Evolutionary conservation across 2,797 vertebrate species (phyloP).

Genomic region (Gastrophryne carolinensis): DNA sequence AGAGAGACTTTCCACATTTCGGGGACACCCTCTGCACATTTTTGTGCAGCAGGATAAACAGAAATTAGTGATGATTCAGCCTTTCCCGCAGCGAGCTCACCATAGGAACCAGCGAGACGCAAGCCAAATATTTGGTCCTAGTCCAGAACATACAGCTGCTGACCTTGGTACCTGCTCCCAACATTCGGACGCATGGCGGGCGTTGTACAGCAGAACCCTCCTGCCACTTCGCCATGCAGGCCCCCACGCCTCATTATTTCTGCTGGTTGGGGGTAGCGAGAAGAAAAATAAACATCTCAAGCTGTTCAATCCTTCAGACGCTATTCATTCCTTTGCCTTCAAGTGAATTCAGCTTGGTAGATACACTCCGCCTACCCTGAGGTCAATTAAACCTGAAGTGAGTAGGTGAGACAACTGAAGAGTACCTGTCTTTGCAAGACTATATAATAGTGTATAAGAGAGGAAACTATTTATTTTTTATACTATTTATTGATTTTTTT

Average conservation of each 20-base stretch:
- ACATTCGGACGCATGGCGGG: not conserved
- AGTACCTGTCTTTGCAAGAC: too few relatives aligned
- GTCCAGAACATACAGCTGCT: slow-evolving; percentile 33
- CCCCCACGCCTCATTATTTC: slow-evolving; percentile 1
- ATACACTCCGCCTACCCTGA: too few relatives aligned
- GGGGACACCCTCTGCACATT: slow-evolving; percentile 28
- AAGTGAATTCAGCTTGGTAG: too few relatives aligned
- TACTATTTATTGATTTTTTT: too few relatives aligned
- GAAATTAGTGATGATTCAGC: not conserved
- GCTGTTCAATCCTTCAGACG: not conserved
- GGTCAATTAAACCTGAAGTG: too few relatives aligned
- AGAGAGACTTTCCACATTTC: not conserved
- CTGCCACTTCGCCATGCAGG: not conserved
- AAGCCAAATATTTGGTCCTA: not conserved
- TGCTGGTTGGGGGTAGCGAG: slow-evolving; percentile 8
- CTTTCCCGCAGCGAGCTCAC: slow-evolving; percentile 18
- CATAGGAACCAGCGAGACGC: not conserved
- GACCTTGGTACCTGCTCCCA: slow-evolving; percentile 35
- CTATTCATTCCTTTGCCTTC: slow-evolving; percentile 5
- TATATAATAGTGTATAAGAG: too few relatives aligned
- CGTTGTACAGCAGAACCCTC: not conserved
- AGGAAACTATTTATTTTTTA: too few relatives aligned
- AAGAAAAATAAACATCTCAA: slow-evolving; percentile 37
- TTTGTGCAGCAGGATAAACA: slow-evolving; percentile 21
- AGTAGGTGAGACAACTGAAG: too few relatives aligned